Conservation (phyloP, 2,113 vertebrate genomes). For the Mellivora capensis region DNA sequence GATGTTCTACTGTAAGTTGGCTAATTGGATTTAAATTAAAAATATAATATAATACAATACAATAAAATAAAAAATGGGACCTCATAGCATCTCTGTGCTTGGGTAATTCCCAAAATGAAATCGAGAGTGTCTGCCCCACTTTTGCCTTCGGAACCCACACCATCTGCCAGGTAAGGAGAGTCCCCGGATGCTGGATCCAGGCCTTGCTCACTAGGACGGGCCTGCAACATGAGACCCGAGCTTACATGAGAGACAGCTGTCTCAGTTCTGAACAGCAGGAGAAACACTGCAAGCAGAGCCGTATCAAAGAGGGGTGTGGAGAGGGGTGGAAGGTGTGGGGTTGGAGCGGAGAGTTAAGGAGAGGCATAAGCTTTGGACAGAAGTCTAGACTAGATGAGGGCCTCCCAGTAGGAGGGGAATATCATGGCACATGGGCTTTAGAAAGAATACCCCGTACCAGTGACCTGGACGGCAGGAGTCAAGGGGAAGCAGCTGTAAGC, state of each 20-base stretch:
- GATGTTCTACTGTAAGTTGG: background rate
- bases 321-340: background rate
- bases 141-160: background rate
- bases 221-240: background rate
- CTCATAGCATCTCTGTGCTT: background rate
- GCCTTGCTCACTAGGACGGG: fast-evolving
- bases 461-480: fast-evolving
- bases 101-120: background rate
- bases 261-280: background rate
- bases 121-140: fast-evolving
- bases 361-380: fast-evolving
- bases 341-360: background rate
- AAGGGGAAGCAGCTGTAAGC: background rate
- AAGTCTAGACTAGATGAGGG: background rate
- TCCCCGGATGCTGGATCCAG: background rate
- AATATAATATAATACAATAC: no score
- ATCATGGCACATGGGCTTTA: fast-evolving
- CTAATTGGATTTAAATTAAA: background rate
- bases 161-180: background rate
- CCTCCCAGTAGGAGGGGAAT: background rate
- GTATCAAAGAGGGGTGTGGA: fast-evolving
- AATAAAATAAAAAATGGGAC: background rate
- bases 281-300: background rate
- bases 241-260: fast-evolving
- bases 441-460: background rate